These are phyloP conservation scores for Limnephilus rhombicus DNA, from an alignment of 2,888 invertebrate species.

Conservation along the genomic window DNA sequence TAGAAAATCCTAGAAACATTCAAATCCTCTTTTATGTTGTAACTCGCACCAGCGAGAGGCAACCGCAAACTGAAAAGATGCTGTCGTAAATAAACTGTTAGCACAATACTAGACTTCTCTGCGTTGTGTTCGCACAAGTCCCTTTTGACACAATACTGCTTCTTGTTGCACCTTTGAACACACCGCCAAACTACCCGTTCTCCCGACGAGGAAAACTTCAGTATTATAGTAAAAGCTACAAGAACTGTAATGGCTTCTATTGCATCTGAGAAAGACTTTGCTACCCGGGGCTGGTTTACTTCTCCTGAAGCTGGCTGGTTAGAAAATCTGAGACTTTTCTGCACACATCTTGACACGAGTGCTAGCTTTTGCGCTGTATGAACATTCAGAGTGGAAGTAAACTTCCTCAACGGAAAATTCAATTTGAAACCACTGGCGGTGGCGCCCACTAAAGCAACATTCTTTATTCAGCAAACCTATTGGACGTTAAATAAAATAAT, in stretches of 20 bases:
- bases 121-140: background rate
- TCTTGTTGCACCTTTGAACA: background rate
- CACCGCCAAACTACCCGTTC: background rate
- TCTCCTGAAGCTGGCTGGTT: background rate
- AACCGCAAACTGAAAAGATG: background rate
- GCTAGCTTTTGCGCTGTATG: slow-evolving; percentile 14
- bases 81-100: background rate
- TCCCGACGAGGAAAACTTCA: background rate
- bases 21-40: background rate
- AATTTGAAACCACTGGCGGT: background rate
- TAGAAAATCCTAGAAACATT: background rate
- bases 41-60: background rate
- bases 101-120: background rate
- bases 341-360: slow-evolving; percentile 19
- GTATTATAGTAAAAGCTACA: background rate
- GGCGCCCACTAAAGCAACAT: background rate
- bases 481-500: background rate
- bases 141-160: background rate
- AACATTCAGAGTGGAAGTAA: background rate
- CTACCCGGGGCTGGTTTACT: background rate
- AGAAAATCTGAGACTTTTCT: background rate
- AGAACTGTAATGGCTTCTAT: background rate
- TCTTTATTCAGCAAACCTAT: background rate
- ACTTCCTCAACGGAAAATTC: slow-evolving; percentile 3
- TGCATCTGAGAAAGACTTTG: background rate